Percentiles rank a stretch among this genome's conserved stretches.
phyloP scores from a whole-genome alignment of 2,888 invertebrate species.

The Cantharis lateralis region DNA sequence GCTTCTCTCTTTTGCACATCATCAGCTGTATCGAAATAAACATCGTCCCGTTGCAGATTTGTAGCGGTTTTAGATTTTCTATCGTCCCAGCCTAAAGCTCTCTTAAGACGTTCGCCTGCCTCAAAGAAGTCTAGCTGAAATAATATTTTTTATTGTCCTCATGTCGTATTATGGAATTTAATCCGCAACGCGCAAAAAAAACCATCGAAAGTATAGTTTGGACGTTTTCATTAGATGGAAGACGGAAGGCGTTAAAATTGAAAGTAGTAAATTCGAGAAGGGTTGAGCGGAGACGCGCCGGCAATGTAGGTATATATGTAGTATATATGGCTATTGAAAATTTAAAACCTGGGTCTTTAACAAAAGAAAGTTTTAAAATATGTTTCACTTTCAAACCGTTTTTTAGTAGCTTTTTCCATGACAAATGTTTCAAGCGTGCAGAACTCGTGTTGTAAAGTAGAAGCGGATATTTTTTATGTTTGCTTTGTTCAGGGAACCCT shows the following conservation, averaged over 20 bases:
- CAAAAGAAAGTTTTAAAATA: slow-evolving; percentile 37
- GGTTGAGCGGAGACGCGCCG: background rate
- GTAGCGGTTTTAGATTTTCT: slow-evolving; percentile 35
- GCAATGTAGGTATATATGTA: background rate
- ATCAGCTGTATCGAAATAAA: slow-evolving; percentile 51
- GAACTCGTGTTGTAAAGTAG: slow-evolving; percentile 48
- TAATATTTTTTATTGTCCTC: slow-evolving; percentile 49
- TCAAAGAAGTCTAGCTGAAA: slow-evolving; percentile 36
- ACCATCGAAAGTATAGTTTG: background rate
- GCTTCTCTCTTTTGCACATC: slow-evolving; percentile 48
- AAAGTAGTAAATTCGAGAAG: background rate
- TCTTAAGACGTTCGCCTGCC: slow-evolving; percentile 27
- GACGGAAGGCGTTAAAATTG: background rate
- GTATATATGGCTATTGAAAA: background rate
- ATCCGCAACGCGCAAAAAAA: slow-evolving; percentile 42
- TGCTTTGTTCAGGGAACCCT: slow-evolving; percentile 40
- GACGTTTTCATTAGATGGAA: background rate
- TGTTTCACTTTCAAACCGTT: slow-evolving; percentile 35
- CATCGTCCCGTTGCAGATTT: slow-evolving; percentile 35
- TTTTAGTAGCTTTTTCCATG: slow-evolving; percentile 38
- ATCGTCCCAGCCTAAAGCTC: slow-evolving; percentile 30
- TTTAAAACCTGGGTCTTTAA: slow-evolving; percentile 19
- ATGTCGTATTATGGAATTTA: slow-evolving; percentile 43
- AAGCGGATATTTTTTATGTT: slow-evolving; percentile 44
- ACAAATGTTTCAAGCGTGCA: slow-evolving; percentile 49